Conservation (phyloP, 2,113 vertebrate species). For the Corapipo altera region DNA sequence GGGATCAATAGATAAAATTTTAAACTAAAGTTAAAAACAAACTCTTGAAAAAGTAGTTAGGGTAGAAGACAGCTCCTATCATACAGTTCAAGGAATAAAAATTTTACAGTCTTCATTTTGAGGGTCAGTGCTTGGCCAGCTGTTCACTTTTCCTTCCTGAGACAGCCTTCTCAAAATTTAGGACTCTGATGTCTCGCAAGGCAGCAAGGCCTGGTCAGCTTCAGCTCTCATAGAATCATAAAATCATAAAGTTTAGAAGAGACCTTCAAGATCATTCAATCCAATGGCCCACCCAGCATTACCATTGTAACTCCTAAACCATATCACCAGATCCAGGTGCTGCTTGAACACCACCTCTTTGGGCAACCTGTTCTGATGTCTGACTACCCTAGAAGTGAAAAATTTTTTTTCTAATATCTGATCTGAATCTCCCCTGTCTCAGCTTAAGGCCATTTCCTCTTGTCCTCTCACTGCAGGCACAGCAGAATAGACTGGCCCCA, state of each 20-base stretch:
- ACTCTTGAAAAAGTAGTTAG: background rate
- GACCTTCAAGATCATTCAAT: background rate
- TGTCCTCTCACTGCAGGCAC: background rate
- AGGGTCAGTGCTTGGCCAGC: background rate
- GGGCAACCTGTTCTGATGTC: background rate
- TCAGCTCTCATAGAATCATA: background rate
- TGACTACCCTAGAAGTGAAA: background rate
- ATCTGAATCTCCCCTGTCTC: background rate
- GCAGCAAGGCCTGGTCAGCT: background rate
- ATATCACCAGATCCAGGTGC: background rate
- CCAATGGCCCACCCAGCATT: background rate
- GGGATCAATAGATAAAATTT: background rate
- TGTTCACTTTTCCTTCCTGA: background rate
- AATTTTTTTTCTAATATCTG: background rate
- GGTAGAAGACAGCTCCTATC: background rate
- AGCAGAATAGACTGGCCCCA: background rate
- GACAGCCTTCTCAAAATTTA: background rate
- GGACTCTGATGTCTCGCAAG: background rate
- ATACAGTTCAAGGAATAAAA: background rate
- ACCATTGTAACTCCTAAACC: background rate
- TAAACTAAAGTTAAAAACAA: background rate
- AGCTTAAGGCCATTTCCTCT: background rate
- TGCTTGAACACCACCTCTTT: background rate
- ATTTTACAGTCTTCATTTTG: background rate
- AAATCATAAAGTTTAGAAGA: background rate